Evolutionary conservation across 2,888 invertebrate species (phyloP).

Genomic region (Andricus quercusramuli): DNA sequence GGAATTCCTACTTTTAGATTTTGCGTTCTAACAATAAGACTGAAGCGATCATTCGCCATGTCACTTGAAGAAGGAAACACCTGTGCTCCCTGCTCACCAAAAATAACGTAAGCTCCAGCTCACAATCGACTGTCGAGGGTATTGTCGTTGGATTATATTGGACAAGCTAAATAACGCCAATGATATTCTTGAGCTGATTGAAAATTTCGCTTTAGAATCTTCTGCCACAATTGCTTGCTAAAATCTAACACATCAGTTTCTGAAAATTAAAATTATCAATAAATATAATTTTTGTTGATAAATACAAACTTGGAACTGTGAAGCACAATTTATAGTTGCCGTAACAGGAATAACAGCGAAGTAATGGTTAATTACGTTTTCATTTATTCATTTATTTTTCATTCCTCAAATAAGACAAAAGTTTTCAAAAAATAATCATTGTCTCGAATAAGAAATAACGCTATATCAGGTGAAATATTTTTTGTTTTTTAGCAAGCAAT

Average conservation of each 20-base stretch:
- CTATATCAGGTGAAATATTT: too few relatives aligned
- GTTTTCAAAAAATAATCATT: too few relatives aligned
- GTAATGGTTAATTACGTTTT: too few relatives aligned
- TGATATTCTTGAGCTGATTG: neutral
- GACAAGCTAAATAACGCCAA: neutral
- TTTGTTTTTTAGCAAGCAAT: too few relatives aligned
- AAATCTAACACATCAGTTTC: neutral
- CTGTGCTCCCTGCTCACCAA: neutral
- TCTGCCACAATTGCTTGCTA: neutral
- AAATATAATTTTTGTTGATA: neutral
- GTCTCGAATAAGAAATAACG: too few relatives aligned
- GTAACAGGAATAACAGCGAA: too few relatives aligned
- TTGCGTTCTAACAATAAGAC: slow-evolving; percentile 12
- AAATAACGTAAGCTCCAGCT: neutral
- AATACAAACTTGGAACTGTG: too few relatives aligned
- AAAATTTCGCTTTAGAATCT: neutral
- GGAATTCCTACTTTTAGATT: slow-evolving; percentile 1
- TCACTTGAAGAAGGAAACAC: slow-evolving; percentile 11
- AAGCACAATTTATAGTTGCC: too few relatives aligned
- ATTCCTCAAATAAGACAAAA: too few relatives aligned
- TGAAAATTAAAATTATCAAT: neutral
- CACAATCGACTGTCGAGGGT: neutral
- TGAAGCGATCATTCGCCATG: slow-evolving; percentile 17
- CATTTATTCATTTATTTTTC: too few relatives aligned
- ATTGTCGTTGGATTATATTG: neutral